phyloP scores from a whole-genome alignment of 2,888 invertebrate genomes.

The Chrysotoxum bicinctum region DNA sequence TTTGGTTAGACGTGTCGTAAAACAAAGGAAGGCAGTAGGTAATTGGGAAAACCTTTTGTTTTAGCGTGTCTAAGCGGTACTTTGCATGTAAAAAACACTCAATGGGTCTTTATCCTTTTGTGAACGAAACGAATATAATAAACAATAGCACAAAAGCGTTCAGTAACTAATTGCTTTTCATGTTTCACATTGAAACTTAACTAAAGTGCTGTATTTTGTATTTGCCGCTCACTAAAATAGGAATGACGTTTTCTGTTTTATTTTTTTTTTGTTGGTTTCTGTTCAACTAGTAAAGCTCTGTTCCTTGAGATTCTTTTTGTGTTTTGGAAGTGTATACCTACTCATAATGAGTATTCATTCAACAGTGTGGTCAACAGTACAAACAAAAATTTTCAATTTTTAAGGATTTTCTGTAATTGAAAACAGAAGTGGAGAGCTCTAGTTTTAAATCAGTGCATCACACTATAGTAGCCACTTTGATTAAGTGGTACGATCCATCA shows the following conservation, averaged over 20 bases:
- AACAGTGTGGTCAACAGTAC: slow-evolving; percentile 6
- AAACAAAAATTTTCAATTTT: not conserved
- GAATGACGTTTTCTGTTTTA: slow-evolving; percentile 23
- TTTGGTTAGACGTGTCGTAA: slow-evolving; percentile 20
- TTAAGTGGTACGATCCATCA: not conserved
- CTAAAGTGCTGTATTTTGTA: slow-evolving; percentile 33
- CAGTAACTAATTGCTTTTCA: slow-evolving; percentile 44
- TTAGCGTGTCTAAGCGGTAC: slow-evolving; percentile 43
- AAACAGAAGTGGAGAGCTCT: not conserved
- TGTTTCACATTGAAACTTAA: slow-evolving; percentile 37
- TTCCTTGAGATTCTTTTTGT: slow-evolving; percentile 9
- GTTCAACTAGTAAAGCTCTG: slow-evolving; percentile 9
- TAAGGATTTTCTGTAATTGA: not conserved
- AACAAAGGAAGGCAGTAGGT: slow-evolving; percentile 29
- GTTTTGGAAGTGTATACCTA: not conserved
- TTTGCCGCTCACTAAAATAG: slow-evolving; percentile 18
- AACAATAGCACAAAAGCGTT: slow-evolving; percentile 16
- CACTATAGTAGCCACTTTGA: not conserved
- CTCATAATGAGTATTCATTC: slow-evolving; percentile 23
- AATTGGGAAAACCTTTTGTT: slow-evolving; percentile 55
- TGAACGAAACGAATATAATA: slow-evolving; percentile 15
- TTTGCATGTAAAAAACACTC: slow-evolving; percentile 50
- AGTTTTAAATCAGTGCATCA: not conserved
- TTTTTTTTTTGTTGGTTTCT: not conserved
- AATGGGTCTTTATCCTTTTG: slow-evolving; percentile 33